Base-by-base conservation (phyloP, 2,888 invertebrate species). In the Holacanthella duospinosa region DNA sequence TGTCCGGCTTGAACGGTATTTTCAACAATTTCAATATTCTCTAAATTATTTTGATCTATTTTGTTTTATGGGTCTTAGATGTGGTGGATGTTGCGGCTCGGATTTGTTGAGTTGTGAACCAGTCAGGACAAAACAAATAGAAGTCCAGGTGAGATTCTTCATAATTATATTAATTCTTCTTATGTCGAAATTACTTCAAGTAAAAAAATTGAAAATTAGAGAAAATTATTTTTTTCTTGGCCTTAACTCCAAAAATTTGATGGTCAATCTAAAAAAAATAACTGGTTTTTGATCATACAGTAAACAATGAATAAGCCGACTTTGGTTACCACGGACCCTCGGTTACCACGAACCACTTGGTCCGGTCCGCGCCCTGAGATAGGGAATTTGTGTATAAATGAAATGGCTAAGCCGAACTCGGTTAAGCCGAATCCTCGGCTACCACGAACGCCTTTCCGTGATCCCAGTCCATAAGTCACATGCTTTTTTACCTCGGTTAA, bases 1-100 rank as follows among this genome's bases (percentile, higher is more conserved):
- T 21, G 58, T 66, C 29, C 61, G 63, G 19, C 28, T 70, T 1
- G 60, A 63, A 27, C 59, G 67, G 70, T 66, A 55, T 61, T 55
- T 54, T 60, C 4, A 54, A 44, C 19, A 55, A 25, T 60, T 44
- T 6, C 25, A 48, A 12, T 16, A 44, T 53, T n/a, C 6, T 25
- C 3, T 9, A 36, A 36, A 9, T 36, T 36, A 6, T 57, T 16
- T 2, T 29, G 3, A 57, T 57, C 25, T 28, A 28, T n/a, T 28
- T 2, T 21, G 4, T 24, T n/a, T n/a, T 24, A 55, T 48, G n/a
- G 19, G 36, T 60, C 58, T 43, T 55, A 71, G 71, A 60, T 71
- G 71, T 54, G 71, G 71, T 12, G 71, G 71, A 1, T 71, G 71
- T 54, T 71, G 71, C 48, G 56, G 62, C 16, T 64, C 68, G 6